These are phyloP conservation scores for Tautogolabrus adspersus DNA, from an alignment of 2,113 vertebrate species.

Conservation along the genomic window DNA sequence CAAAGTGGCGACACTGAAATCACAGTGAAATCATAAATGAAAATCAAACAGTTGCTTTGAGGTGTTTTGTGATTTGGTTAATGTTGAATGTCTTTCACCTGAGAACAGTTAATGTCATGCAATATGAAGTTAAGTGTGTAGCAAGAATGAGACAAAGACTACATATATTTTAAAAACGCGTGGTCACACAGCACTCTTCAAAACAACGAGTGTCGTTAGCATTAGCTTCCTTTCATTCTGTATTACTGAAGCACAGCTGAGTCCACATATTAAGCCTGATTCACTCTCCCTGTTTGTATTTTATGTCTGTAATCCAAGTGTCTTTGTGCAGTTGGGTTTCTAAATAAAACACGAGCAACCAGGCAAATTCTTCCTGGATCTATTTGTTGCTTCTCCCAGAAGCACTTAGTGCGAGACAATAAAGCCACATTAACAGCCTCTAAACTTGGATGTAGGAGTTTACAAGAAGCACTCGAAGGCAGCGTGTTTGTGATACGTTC, in stretches of 20 bases:
- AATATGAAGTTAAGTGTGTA: no score
- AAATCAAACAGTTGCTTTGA: no score
- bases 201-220: background rate
- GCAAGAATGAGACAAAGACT: no score
- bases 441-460: slow-evolving; percentile 16
- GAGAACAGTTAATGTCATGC: no score
- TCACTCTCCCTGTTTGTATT: background rate
- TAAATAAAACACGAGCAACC: slow-evolving; percentile 17
- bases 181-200: no score
- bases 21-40: no score
- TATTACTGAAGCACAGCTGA: background rate
- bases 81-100: no score
- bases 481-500: background rate
- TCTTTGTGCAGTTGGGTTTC: slow-evolving; percentile 8
- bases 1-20: no score
- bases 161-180: background rate
- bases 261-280: background rate
- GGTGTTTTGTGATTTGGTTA: no score
- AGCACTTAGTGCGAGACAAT: slow-evolving; percentile 36
- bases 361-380: slow-evolving; percentile 2
- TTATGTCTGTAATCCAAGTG: slow-evolving; percentile 2
- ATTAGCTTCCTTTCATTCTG: background rate
- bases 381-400: slow-evolving; percentile 39
- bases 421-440: slow-evolving; percentile 42
- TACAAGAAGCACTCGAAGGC: slow-evolving; percentile 14